These are phyloP conservation scores for Xylota segnis DNA, from an alignment of 2,888 invertebrate species.

Conservation along the genomic window DNA sequence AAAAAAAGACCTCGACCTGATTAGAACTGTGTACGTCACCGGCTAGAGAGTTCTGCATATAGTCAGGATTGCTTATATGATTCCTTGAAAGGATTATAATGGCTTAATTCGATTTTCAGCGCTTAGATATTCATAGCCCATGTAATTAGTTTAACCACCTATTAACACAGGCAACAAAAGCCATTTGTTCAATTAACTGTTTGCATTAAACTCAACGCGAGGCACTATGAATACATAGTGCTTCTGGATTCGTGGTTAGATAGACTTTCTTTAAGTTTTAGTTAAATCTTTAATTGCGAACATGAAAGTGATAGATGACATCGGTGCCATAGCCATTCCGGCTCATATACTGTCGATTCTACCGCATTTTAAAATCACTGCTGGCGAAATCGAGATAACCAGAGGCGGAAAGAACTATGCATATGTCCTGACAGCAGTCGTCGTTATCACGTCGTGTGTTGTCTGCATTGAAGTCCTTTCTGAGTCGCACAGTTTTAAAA, in stretches of 20 bases:
- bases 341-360: conserved; percentile 78
- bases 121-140: conserved; percentile 20
- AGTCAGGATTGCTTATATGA: background rate
- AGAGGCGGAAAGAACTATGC: conserved; percentile 77
- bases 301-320: conserved; percentile 79
- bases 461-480: conserved; percentile 78
- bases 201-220: background rate
- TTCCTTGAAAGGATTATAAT: background rate
- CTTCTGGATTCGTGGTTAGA: background rate
- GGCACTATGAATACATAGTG: background rate
- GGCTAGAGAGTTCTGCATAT: too few species aligned
- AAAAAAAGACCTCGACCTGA: too few species aligned
- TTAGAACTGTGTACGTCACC: too few species aligned
- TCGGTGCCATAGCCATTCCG: conserved; percentile 71
- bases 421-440: conserved; percentile 60
- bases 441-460: conserved; percentile 62
- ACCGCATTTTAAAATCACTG: conserved; percentile 77
- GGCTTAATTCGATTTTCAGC: conserved; percentile 4
- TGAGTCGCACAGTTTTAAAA: conserved; percentile 76
- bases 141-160: conserved; percentile 19
- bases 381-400: conserved; percentile 71
- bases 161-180: background rate
- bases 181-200: background rate
- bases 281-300: background rate
- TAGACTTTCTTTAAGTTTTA: background rate